These are phyloP conservation scores for Apamea sordens DNA, from an alignment of 2,888 invertebrate genomes.

Conservation along the genomic window DNA sequence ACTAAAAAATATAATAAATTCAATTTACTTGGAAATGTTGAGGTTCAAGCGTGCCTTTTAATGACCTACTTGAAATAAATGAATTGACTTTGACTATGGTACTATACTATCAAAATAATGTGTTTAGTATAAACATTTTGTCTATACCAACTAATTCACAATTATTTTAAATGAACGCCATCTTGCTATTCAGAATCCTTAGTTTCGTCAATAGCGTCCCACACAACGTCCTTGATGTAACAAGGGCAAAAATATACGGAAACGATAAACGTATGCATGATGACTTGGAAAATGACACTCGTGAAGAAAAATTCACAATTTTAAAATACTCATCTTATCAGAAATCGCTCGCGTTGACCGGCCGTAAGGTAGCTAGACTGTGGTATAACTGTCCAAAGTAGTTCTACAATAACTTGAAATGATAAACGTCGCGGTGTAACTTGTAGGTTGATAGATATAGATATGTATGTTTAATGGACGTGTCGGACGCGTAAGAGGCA, in stretches of 20 bases:
- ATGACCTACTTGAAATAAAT: not conserved
- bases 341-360: no score
- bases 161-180: no score
- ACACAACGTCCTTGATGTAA: no score
- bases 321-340: not conserved
- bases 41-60: not conserved
- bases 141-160: no score
- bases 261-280: not conserved
- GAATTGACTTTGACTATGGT: not conserved
- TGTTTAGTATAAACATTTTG: not conserved
- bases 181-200: not conserved
- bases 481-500: not conserved
- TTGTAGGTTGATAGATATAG: not conserved
- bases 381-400: not conserved
- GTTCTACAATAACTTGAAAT: not conserved
- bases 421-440: not conserved
- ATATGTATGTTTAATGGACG: not conserved
- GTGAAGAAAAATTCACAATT: not conserved
- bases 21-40: not conserved
- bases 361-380: conserved; percentile 14
- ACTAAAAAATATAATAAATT: not conserved
- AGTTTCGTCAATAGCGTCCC: no score
- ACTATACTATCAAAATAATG: no score
- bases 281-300: not conserved
- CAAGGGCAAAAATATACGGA: not conserved